A percentile compares a stretch with the other conserved stretches of the same genome.
phyloP scores from a whole-genome alignment of 2,888 invertebrate genomes.

The Eupsilia transversa region DNA sequence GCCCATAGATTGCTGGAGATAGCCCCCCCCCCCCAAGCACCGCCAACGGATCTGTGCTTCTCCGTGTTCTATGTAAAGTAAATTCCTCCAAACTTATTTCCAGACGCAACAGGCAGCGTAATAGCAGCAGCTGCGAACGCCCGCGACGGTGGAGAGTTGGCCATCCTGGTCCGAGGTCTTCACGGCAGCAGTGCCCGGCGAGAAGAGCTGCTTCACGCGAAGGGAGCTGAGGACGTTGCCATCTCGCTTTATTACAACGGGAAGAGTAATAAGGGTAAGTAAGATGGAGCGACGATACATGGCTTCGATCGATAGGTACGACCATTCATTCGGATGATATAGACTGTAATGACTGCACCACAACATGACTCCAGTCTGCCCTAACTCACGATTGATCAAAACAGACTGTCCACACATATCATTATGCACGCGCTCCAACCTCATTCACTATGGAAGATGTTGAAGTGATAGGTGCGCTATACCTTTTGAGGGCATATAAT shows the following conservation, averaged over 20 bases:
- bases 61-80: not conserved
- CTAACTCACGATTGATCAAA: too few relatives aligned
- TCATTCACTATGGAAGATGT: too few relatives aligned
- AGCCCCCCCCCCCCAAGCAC: too few relatives aligned
- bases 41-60: too few relatives aligned
- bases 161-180: slow-evolving; percentile 80
- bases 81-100: slow-evolving; percentile 55
- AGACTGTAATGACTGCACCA: not conserved
- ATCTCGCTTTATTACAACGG: slow-evolving; percentile 82
- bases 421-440: too few relatives aligned
- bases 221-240: slow-evolving; percentile 79
- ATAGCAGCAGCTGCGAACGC: slow-evolving; percentile 76
- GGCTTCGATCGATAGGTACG: not conserved
- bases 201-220: slow-evolving; percentile 82
- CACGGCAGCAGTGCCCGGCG: slow-evolving; percentile 75
- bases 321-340: not conserved
- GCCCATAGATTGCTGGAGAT: too few relatives aligned
- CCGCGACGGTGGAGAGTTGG: slow-evolving; percentile 79
- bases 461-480: too few relatives aligned
- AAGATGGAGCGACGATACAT: not conserved
- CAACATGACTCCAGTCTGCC: too few relatives aligned
- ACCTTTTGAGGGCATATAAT: too few relatives aligned
- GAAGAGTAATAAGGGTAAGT: slow-evolving; percentile 83
- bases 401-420: too few relatives aligned
- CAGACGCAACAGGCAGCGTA: slow-evolving; percentile 82